Evolutionary conservation across 2,113 vertebrate species (phyloP).

Genomic region (Falcunculus frontatus): DNA sequence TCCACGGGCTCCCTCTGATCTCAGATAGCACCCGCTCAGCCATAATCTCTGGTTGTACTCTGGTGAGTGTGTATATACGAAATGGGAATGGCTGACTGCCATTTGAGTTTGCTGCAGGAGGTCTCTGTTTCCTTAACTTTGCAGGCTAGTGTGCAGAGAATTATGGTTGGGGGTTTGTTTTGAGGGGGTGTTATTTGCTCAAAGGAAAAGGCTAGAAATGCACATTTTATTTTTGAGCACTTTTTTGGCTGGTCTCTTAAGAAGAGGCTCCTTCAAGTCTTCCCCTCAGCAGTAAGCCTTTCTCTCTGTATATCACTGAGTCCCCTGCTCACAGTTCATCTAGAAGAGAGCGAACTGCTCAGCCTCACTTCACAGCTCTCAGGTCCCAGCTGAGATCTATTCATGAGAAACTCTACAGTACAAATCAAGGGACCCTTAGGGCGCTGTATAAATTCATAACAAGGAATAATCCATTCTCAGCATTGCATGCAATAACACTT

Average conservation of each 20-base stretch:
- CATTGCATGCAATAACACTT: background rate
- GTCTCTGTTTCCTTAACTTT: background rate
- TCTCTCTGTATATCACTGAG: slow-evolving; percentile 34
- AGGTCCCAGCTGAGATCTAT: background rate
- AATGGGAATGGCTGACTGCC: background rate
- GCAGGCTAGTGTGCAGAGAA: background rate
- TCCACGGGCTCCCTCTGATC: background rate
- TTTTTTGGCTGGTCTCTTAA: background rate
- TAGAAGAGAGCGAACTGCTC: background rate
- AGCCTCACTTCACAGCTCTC: slow-evolving; percentile 1
- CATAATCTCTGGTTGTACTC: background rate
- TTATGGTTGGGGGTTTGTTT: background rate
- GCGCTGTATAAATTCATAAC: slow-evolving; percentile 17
- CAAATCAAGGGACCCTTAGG: slow-evolving; percentile 44
- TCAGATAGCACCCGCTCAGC: background rate
- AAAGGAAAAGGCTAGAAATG: background rate
- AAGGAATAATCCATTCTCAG: slow-evolving; percentile 33
- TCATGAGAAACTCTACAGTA: slow-evolving; percentile 15
- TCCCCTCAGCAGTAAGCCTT: background rate
- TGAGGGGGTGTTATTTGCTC: background rate
- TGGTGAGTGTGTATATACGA: background rate
- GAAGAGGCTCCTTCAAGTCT: background rate
- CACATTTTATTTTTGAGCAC: background rate
- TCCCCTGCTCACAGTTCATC: slow-evolving; percentile 45
- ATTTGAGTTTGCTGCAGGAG: background rate